These are phyloP conservation scores for Puffinus mauretanicus DNA, from an alignment of 2,113 vertebrate species.

Conservation along the genomic window DNA sequence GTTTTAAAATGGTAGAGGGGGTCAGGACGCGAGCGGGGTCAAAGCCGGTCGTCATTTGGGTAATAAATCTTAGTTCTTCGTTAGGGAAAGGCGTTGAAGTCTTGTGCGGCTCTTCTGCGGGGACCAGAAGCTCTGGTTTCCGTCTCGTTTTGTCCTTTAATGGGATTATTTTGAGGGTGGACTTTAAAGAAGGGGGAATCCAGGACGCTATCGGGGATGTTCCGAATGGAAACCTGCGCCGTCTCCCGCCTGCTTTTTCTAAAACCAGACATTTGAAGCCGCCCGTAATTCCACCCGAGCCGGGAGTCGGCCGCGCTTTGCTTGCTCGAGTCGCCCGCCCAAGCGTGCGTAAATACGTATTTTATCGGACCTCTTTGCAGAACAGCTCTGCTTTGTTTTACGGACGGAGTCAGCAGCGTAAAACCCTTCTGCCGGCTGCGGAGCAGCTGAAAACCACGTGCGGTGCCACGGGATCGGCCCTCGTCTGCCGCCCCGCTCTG, in stretches of 20 bases:
- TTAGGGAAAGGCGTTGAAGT: neutral
- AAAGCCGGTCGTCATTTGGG: fast-evolving
- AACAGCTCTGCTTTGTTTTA: neutral
- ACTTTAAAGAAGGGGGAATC: neutral
- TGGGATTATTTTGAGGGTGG: neutral
- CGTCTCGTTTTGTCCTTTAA: neutral
- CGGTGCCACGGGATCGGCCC: neutral
- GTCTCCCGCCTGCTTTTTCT: neutral
- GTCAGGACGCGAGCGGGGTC: fast-evolving
- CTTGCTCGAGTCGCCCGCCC: neutral
- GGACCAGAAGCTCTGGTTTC: neutral
- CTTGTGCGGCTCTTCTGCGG: too few species aligned
- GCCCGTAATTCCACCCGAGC: neutral
- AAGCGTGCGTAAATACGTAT: fast-evolving
- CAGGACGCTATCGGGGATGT: neutral
- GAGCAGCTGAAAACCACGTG: neutral
- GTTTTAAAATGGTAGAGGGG: neutral
- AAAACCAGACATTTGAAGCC: neutral
- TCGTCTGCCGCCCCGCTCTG: neutral
- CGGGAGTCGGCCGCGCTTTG: neutral
- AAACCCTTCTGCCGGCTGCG: neutral
- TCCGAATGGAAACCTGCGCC: neutral
- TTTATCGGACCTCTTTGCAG: neutral
- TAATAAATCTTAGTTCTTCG: neutral
- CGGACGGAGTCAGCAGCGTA: neutral